These are phyloP conservation scores for Crypturellus tataupa DNA, from an alignment of 2,797 vertebrate genomes.

Conservation along the genomic window DNA sequence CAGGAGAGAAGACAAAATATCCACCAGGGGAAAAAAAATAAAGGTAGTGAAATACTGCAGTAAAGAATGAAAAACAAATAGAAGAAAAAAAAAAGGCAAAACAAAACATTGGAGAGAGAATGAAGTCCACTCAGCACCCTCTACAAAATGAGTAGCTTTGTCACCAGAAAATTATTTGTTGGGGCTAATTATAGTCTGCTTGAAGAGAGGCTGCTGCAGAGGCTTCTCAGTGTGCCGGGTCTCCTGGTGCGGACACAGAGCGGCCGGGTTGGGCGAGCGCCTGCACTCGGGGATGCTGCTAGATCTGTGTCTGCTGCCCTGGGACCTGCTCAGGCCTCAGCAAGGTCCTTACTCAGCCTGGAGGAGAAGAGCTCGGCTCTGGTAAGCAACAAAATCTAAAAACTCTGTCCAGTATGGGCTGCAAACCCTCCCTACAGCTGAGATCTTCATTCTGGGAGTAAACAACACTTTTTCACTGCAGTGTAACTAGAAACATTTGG, in stretches of 20 bases:
- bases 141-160: neutral
- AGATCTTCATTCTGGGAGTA: neutral
- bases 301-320: neutral
- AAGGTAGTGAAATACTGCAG: neutral
- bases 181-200: neutral
- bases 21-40: neutral
- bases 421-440: neutral
- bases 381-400: neutral
- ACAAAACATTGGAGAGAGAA: neutral
- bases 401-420: neutral
- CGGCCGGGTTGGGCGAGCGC: neutral
- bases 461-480: neutral
- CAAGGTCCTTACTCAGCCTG: fast-evolving
- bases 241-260: neutral
- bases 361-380: neutral
- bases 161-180: neutral
- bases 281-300: neutral
- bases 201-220: neutral
- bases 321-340: neutral
- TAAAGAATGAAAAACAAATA: constrained; percentile 13
- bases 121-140: neutral
- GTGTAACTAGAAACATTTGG: neutral
- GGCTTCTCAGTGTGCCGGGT: fast-evolving
- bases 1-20: neutral
- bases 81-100: neutral